These are phyloP conservation scores for Drosophila parthenogenetica DNA, from an alignment of 2,888 invertebrate species.

Conservation along the genomic window DNA sequence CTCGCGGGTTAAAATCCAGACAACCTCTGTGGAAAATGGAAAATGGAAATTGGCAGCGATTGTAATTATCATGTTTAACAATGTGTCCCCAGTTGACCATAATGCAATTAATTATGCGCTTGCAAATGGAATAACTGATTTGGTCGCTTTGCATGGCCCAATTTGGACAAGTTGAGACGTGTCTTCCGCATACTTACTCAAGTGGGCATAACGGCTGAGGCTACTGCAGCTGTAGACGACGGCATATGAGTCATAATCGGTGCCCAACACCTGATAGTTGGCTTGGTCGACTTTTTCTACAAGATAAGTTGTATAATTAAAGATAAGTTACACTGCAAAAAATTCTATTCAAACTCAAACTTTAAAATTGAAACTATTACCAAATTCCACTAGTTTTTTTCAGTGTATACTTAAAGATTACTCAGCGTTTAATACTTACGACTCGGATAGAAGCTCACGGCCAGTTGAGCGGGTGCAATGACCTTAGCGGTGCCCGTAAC, in stretches of 20 bases:
- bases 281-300: conserved; percentile 48
- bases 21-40: conserved; percentile 56
- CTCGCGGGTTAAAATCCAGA: conserved; percentile 82
- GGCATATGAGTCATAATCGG: conserved; percentile 87
- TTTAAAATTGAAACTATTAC: no score
- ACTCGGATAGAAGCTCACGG: conserved; percentile 71
- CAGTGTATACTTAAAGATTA: no score
- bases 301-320: background rate
- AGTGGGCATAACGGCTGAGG: conserved; percentile 66
- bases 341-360: no score
- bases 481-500: conserved; percentile 76
- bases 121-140: conserved; percentile 65
- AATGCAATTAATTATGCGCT: conserved; percentile 54
- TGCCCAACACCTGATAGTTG: conserved; percentile 87
- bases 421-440: conserved; percentile 57
- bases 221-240: conserved; percentile 88
- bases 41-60: conserved; percentile 18
- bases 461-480: conserved; percentile 75
- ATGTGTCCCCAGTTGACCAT: conserved; percentile 39
- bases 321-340: no score
- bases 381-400: no score
- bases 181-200: conserved; percentile 76
- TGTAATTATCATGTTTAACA: conserved; percentile 50
- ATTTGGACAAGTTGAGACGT: conserved; percentile 38
- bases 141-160: conserved; percentile 63